Conservation (phyloP, 2,888 invertebrate species). For the Ethmia dodecea region DNA sequence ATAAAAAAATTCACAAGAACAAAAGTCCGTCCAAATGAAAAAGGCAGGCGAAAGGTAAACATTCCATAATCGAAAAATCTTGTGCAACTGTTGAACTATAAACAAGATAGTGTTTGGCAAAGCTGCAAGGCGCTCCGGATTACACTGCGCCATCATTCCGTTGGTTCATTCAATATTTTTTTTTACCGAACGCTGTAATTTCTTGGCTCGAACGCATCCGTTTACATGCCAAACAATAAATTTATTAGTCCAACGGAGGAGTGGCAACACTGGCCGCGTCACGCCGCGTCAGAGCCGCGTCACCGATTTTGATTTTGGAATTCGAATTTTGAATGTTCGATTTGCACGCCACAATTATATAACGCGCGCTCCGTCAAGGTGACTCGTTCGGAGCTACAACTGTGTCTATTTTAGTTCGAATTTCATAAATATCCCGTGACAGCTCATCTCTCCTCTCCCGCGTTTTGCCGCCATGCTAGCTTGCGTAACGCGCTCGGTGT, state of each 20-base stretch:
- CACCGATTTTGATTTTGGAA: slow-evolving; percentile 53
- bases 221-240: slow-evolving; percentile 78
- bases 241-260: slow-evolving; percentile 72
- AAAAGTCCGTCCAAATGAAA: slow-evolving; percentile 22
- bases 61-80: slow-evolving; percentile 12
- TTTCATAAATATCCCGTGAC: slow-evolving; percentile 77
- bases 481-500: slow-evolving; percentile 59
- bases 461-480: slow-evolving; percentile 49
- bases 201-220: slow-evolving; percentile 77
- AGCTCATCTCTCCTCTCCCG: slow-evolving; percentile 74
- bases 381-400: slow-evolving; percentile 70
- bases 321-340: slow-evolving; percentile 45
- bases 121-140: slow-evolving; percentile 54
- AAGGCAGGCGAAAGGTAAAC: slow-evolving; percentile 12
- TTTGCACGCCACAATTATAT: slow-evolving; percentile 46
- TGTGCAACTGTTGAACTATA: slow-evolving; percentile 29
- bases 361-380: slow-evolving; percentile 69
- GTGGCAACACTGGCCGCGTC: slow-evolving; percentile 69
- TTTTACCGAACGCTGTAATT: slow-evolving; percentile 74
- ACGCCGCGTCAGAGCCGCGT: slow-evolving; percentile 65
- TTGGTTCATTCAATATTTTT: slow-evolving; percentile 74
- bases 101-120: slow-evolving; percentile 64
- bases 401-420: slow-evolving; percentile 73
- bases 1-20: slow-evolving; percentile 51
- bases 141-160: slow-evolving; percentile 68